Conservation (phyloP, 2,797 vertebrate genomes). For the Ctenopoma multispine region DNA sequence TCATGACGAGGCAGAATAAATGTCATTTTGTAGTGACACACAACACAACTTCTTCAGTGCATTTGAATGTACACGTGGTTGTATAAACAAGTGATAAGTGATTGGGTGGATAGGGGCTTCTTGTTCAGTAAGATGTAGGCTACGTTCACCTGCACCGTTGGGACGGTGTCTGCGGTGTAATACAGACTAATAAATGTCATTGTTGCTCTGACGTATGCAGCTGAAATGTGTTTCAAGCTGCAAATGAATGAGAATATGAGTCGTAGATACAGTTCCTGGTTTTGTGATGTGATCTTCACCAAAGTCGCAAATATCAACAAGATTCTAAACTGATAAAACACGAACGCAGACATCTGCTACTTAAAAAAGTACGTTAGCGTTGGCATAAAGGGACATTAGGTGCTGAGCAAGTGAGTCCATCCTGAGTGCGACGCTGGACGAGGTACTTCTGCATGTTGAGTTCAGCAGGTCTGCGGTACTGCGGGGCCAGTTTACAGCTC, state of each 20-base stretch:
- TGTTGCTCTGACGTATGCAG: too few species aligned
- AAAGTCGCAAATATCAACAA: too few species aligned
- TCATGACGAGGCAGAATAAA: slow-evolving; percentile 30
- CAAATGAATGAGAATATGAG: too few species aligned
- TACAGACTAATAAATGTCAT: too few species aligned
- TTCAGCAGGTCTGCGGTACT: slow-evolving; percentile 45
- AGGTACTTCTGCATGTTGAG: slow-evolving; percentile 14
- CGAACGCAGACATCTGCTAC: too few species aligned
- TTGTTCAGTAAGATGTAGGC: not conserved
- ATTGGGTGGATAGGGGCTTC: not conserved
- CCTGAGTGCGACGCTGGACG: not conserved
- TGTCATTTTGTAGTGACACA: slow-evolving; percentile 7
- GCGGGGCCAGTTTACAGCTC: slow-evolving; percentile 74
- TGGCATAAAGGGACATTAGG: not conserved
- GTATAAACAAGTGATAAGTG: not conserved
- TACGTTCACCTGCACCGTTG: too few species aligned
- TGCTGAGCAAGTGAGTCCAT: not conserved
- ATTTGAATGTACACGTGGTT: not conserved
- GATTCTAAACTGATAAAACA: too few species aligned
- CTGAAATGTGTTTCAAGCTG: too few species aligned
- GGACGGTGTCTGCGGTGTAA: too few species aligned
- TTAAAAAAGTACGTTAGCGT: too few species aligned
- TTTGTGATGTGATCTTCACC: too few species aligned
- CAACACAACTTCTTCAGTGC: not conserved
- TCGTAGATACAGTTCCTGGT: too few species aligned